Evolutionary conservation across 2,888 invertebrate genomes (phyloP), one percentile per base, ranked within the genome.

Genomic region (Pasiphila rectangulata): DNA sequence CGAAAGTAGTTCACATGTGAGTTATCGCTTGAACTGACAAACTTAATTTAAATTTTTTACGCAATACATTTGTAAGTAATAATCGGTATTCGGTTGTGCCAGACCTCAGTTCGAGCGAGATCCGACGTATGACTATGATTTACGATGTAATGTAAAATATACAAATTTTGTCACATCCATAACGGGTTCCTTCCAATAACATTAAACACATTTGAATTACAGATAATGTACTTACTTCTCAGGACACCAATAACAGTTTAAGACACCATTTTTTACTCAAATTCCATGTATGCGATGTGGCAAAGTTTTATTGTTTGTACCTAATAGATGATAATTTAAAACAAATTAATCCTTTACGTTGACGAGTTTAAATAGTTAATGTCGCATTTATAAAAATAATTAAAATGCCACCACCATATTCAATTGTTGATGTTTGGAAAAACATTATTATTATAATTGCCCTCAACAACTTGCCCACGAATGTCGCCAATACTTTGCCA

Each of bases 1-100:
- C 92, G n/a, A 92, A 91, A 83, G 90, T 91, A 46, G 87, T 89
- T 36, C 83, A 86, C 51, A 85, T 89, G 90, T 90, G 72, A 86
- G 69, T 30, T 20, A 9, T 13, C 13, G 12, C 27, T 13, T 13
- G 13, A 13, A 1, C 12, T 27, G 13, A 27, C 13, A 27, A 13
- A 27, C 27, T 13, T 3, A 2, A 13, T 2, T 0, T 12, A 7
- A 13, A 9, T 27, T 27, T 13, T 2, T 17, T 10, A 25, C 10
- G 4, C 2, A 16, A 17, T 10, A 13, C 13, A 7, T 4, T 7
- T 9, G 9, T 9, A 19, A 9, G n/a, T 17, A 32, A 5, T 2
- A 9, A 5, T 32, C 6, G n/a, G 17, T 16, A 17, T 30, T 30
- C 1, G 17, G 6, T 17, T 32, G 10, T 19, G 1, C 7, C 9